Evolutionary conservation across 2,888 invertebrate genomes (phyloP).

Genomic region (Ametastegia equiseti): DNA sequence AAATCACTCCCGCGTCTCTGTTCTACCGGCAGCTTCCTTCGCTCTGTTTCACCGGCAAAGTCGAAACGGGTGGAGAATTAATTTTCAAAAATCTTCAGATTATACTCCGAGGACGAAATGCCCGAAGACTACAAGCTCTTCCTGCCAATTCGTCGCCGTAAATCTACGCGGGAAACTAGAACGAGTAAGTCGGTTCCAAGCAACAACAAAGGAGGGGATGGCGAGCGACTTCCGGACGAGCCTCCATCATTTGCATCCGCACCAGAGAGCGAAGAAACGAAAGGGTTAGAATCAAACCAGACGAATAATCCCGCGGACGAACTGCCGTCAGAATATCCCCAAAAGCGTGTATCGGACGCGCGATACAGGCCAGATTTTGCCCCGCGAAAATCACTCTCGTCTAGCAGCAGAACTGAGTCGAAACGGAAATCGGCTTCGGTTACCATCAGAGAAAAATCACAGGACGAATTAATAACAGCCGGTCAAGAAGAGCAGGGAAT

Average conservation of each 20-base stretch:
- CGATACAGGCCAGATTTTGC: neutral
- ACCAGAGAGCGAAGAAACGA: neutral
- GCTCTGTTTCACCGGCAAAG: neutral
- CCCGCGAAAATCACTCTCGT: neutral
- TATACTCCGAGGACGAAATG: slow-evolving; percentile 96
- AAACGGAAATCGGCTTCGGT: neutral
- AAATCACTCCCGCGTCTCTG: neutral
- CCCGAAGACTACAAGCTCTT: slow-evolving; percentile 98
- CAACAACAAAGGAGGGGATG: neutral
- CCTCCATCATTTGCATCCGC: neutral
- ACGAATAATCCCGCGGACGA: neutral
- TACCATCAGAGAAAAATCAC: neutral
- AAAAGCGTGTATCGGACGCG: neutral
- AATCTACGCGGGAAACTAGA: slow-evolving; percentile 39
- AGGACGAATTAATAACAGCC: slow-evolving; percentile 3
- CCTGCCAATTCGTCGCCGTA: slow-evolving; percentile 86
- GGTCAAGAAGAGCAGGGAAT: neutral
- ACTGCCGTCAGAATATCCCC: neutral
- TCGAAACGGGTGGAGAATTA: neutral
- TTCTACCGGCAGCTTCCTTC: neutral
- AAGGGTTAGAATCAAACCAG: neutral
- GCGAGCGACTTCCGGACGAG: neutral
- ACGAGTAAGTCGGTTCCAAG: neutral
- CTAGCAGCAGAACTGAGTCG: neutral
- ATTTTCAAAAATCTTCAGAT: slow-evolving; percentile 81